Base-by-base conservation (phyloP, 2,113 vertebrate species). In the Siniperca chuatsi region DNA sequence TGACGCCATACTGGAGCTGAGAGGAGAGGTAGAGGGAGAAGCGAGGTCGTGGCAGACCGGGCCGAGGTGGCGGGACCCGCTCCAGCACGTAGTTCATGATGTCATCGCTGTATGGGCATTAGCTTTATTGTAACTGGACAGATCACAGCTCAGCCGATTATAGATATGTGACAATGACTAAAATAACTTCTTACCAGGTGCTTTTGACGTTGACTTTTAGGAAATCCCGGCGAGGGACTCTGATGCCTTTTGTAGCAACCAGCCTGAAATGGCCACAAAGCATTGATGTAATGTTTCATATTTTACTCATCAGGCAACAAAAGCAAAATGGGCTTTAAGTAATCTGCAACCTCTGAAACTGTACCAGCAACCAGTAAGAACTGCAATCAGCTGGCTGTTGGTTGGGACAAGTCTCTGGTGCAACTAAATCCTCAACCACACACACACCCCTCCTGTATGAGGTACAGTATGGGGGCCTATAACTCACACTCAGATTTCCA, bases 21-120 rank as follows among this genome's bases (percentile, higher is more conserved):
- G 96, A 96, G 12, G 97, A 97, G 4, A 98, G 96, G 86, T 98
- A 98, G 61, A 98, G 97, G 40, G 97, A 97, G 92, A 98, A 97
- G 37, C 97, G 96, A 6, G 97, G 97, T 0, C 90, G 92, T 0
- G 97, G 96, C 44, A 95, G 89, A 2, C 92, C 95, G 0, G 93
- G 91, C 6, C 2, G 60, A 0, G 95, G 94, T 0, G 97, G 93
- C 0, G 95, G 90, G 4, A 95, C 96, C 52, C 71, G 91, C 4
- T 95, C 96, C 84, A 97, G 90, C 57, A 98, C 73, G 6, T 97
- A 98, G 71, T 93, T 76, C 86, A 97, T 92, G 83, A 98, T 96
- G 85, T 97, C 95, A 48, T 95, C 87, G 8, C 97, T 98, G 94
- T 2, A 13, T 0, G 54, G 37, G 21, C 3, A 74, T 21, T 6